Percentiles rank a stretch among this genome's conserved stretches.
Evolutionary conservation across 2,888 invertebrate species (phyloP).

Genomic region (Drosophila robusta): DNA sequence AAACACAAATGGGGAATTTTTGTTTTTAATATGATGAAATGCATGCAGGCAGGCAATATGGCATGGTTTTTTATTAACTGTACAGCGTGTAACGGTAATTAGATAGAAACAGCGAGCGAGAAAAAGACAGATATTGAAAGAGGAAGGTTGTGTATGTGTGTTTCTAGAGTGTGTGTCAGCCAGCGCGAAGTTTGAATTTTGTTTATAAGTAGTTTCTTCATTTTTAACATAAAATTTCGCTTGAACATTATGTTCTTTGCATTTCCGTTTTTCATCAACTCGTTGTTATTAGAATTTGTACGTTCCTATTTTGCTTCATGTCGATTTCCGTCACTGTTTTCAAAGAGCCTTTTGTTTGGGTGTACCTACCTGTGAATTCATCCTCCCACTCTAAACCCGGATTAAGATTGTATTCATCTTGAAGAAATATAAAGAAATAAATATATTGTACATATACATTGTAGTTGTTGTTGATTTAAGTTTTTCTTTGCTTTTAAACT

Average conservation of each 20-base stretch:
- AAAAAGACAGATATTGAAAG: background rate
- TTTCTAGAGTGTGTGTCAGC: constrained; percentile 44
- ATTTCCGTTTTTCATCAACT: constrained; percentile 5
- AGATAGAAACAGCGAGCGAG: background rate
- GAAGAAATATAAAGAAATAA: constrained; percentile 87
- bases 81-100: constrained; percentile 14
- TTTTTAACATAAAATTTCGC: no score
- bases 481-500: constrained; percentile 22
- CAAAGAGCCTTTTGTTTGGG: constrained; percentile 59
- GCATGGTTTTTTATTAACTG: constrained; percentile 7
- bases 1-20: constrained; percentile 11
- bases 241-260: no score
- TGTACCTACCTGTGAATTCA: constrained; percentile 98
- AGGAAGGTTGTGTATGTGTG: constrained; percentile 20
- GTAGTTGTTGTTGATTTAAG: constrained; percentile 47
- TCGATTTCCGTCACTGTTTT: constrained; percentile 83
- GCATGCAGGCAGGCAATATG: constrained; percentile 28
- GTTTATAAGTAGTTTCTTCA: constrained; percentile 4
- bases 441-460: constrained; percentile 75
- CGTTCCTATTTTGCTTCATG: constrained; percentile 86
- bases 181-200: constrained; percentile 42
- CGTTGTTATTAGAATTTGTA: constrained; percentile 74
- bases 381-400: constrained; percentile 99
- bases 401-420: constrained; percentile 99
- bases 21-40: constrained; percentile 10